Percentiles rank a stretch among this genome's conserved stretches.
phyloP scores from a whole-genome alignment of 2,113 vertebrate genomes.

The Porphyrio hochstetteri region DNA sequence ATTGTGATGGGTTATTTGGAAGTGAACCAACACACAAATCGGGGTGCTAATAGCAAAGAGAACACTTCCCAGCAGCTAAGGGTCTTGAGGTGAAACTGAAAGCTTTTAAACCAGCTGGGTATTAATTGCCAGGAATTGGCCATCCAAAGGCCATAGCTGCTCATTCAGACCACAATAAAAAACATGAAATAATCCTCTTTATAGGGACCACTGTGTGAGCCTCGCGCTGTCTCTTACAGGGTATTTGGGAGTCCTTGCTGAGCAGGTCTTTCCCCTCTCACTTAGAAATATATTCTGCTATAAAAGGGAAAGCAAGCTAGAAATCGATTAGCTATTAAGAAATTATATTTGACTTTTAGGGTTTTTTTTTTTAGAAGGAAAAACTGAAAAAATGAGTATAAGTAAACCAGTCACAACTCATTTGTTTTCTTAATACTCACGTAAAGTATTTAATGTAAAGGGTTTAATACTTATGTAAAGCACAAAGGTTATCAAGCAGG shows the following conservation, averaged over 20 bases:
- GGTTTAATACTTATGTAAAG: slow-evolving; percentile 38
- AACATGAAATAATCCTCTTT: neutral
- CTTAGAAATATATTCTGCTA: neutral
- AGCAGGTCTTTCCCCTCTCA: neutral
- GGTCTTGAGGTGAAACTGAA: neutral
- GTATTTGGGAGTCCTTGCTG: neutral
- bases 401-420: neutral
- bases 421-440: neutral
- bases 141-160: neutral
- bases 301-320: neutral
- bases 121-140: neutral
- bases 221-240: neutral
- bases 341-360: neutral
- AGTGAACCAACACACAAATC: neutral
- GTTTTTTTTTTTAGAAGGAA: neutral
- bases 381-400: neutral
- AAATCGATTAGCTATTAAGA: neutral
- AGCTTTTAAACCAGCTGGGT: neutral
- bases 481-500: slow-evolving; percentile 46
- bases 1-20: neutral
- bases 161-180: neutral
- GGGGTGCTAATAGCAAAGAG: neutral
- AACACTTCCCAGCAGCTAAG: neutral
- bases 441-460: neutral
- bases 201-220: neutral